Evolutionary conservation across 2,113 vertebrate species (phyloP), one percentile per base, ranked within the genome.

Genomic region (Delphinus delphis): DNA sequence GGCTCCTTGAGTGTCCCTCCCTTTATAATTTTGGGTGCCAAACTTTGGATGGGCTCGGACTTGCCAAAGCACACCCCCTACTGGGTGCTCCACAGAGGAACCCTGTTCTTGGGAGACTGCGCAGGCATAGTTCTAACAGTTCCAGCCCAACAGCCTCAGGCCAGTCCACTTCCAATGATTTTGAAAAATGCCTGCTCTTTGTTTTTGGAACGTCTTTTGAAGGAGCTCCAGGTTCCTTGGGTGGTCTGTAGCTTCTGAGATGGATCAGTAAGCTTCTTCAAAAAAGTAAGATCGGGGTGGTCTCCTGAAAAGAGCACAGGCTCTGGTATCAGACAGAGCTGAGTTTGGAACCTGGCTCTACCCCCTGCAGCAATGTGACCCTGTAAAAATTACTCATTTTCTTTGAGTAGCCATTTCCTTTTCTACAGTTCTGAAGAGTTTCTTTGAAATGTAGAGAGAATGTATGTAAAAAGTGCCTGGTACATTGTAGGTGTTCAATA

Each of bases 181-280:
- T 92, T 73, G 79, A 47, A 94, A 82, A 50, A 74, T 47, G 47
- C 18, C 70, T 80, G n/a, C 71, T 58, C 50, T 95, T 96, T 95
- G 68, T 36, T 83, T 95, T 58, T 10, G 73, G 47, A 93, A 86
- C 21, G 1, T 60, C n/a, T 84, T 93, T 73, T 65, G 67, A 92
- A 90, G 92, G 58, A 28, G 67, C 58, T 55, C 44, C 28, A 76
- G 47, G 33, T 73, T 31, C 14, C 11, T 10, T 7, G 2, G n/a
- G 68, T 55, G 38, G 50, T 9, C 0, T 4, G 8, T 25, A 26
- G 47, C 55, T 91, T 86, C 86, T 36, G 26, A 36, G 21, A 38
- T 50, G 71, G 38, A 36, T 62, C 62, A 6, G 15, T n/a, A 41
- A 25, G 12, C 17, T 23, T 92, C 63, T 44, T 79, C 8, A 0